Percentiles rank a stretch among this genome's conserved stretches.
Evolutionary conservation across 1,140 invertebrate species (phyloP).

Genomic region (Caenorhabditis brenneri): DNA sequence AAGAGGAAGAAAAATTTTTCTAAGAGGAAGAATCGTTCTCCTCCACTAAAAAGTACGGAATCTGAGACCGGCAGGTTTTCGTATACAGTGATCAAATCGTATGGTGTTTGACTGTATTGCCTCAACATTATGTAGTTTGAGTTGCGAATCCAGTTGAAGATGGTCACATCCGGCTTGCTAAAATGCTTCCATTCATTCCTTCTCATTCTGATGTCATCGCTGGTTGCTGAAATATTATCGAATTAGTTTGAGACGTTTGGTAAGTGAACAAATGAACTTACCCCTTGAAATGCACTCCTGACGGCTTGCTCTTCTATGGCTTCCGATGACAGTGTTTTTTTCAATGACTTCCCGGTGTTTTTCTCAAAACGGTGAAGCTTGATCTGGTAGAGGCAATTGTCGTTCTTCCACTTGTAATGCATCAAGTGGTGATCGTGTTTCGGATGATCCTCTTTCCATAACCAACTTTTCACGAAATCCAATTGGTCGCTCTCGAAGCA

Average conservation of each 20-base stretch:
- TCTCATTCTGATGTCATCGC: conserved; percentile 16
- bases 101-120: conserved; percentile 73
- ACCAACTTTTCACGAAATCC: conserved; percentile 86
- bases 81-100: conserved; percentile 80
- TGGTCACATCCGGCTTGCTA: conserved; percentile 48
- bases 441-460: conserved; percentile 79
- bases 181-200: neutral
- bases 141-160: conserved; percentile 62
- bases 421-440: conserved; percentile 68
- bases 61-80: conserved; percentile 88
- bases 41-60: conserved; percentile 97
- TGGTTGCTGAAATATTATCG: conserved; percentile 37
- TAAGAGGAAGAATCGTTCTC: too few relatives aligned
- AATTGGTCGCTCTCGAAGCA: conserved; percentile 89
- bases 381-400: conserved; percentile 42
- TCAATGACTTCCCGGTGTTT: conserved; percentile 59
- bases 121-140: conserved; percentile 62
- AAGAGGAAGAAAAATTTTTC: conserved; percentile 80
- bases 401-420: conserved; percentile 68
- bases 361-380: conserved; percentile 48
- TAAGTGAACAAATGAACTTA: too few relatives aligned
- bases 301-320: conserved; percentile 7
- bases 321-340: conserved; percentile 23
- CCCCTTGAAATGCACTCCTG: conserved; percentile 42
- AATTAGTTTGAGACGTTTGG: too few relatives aligned